Evolutionary conservation across 2,888 invertebrate genomes (phyloP).

Genomic region (Torymus aiolomorphi): DNA sequence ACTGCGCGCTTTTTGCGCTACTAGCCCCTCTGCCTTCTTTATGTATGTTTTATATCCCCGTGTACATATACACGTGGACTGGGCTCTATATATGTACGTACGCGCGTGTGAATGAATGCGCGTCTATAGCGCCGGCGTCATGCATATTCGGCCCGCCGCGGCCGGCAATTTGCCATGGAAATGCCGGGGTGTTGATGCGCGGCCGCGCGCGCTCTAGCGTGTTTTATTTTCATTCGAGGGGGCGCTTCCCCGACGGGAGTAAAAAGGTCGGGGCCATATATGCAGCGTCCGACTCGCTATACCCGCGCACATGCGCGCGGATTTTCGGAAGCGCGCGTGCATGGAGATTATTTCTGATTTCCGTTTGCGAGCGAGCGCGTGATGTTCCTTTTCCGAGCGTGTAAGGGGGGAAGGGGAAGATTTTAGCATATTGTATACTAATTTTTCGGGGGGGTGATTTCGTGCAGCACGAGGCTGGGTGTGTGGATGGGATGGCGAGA

Average conservation of each 20-base stretch:
- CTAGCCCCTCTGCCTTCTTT: neutral
- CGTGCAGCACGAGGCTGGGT: too few relatives aligned
- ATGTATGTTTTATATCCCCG: conserved; percentile 4
- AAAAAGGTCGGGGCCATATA: neutral
- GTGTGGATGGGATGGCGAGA: too few relatives aligned
- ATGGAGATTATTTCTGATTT: conserved; percentile 39
- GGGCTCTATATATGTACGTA: too few relatives aligned
- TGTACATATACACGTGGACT: conserved; percentile 4
- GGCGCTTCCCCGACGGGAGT: neutral
- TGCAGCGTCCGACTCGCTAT: neutral
- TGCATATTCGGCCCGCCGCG: conserved; percentile 56
- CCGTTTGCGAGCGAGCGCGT: neutral
- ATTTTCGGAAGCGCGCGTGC: conserved; percentile 19
- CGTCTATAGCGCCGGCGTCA: conserved; percentile 43
- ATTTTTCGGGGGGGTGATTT: conserved; percentile 19
- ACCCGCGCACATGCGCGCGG: too few relatives aligned
- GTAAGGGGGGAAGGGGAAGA: neutral
- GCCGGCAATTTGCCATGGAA: conserved; percentile 59
- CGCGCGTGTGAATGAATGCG: too few relatives aligned
- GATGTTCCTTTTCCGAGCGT: too few relatives aligned
- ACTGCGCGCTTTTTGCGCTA: conserved; percentile 25
- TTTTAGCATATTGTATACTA: conserved; percentile 28
- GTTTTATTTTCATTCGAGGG: conserved; percentile 35
- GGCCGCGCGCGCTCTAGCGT: neutral
- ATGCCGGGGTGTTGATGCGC: conserved; percentile 50